Percentiles rank a stretch among this genome's conserved stretches.
phyloP scores from a whole-genome alignment of 2,797 vertebrate species.

The Dermochelys coriacea region DNA sequence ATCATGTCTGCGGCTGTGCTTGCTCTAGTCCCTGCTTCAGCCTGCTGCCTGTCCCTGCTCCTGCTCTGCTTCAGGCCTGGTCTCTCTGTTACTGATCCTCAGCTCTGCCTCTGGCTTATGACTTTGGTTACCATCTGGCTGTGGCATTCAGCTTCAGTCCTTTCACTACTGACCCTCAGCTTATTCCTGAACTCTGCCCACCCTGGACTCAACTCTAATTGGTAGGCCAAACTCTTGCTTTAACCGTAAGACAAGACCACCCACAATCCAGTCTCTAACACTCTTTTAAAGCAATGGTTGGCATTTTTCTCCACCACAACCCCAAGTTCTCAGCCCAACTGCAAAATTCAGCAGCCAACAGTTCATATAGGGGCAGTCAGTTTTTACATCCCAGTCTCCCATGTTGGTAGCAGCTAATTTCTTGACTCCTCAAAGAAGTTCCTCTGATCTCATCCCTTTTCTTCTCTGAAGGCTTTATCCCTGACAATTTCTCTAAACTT shows the following conservation, averaged over 20 bases:
- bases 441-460: background rate
- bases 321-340: background rate
- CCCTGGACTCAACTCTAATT: background rate
- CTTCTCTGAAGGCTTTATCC: background rate
- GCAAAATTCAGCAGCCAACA: background rate
- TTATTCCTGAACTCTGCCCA: background rate
- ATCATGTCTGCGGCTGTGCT: background rate
- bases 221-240: background rate
- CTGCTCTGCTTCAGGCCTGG: background rate
- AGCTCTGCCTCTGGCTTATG: background rate
- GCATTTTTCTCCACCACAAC: background rate
- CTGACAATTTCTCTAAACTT: background rate
- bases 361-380: background rate
- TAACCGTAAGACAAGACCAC: background rate
- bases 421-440: background rate
- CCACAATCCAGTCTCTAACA: background rate
- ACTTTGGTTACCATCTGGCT: background rate
- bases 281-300: background rate
- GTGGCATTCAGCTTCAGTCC: background rate
- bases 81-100: background rate
- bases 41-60: no score
- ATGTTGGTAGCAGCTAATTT: background rate
- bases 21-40: background rate
- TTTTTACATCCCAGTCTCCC: background rate
- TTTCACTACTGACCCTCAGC: background rate